phyloP scores from a whole-genome alignment of 1,140 invertebrate genomes.

The Holotrichia oblita region DNA sequence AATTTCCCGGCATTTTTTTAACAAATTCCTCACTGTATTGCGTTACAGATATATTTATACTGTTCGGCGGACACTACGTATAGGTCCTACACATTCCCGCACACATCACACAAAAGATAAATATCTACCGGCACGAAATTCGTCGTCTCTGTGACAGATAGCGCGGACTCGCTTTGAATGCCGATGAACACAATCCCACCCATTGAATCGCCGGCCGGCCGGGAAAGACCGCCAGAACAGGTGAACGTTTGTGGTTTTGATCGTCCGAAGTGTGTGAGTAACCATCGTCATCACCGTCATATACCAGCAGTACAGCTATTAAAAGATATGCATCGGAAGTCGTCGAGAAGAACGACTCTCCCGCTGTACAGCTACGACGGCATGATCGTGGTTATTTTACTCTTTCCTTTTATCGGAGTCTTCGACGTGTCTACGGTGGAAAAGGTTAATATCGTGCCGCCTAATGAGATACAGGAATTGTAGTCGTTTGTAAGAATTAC shows the following conservation, averaged over 20 bases:
- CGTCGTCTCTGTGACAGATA: neutral
- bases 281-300: constrained; percentile 10
- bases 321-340: constrained; percentile 30
- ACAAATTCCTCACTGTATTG: no score
- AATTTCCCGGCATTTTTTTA: no score
- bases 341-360: neutral
- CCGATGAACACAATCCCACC: constrained; percentile 5
- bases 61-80: no score
- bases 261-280: neutral
- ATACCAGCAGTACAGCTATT: neutral
- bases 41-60: no score
- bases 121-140: neutral
- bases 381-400: no score
- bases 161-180: constrained; percentile 18
- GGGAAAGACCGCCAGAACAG: neutral
- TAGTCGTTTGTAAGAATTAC: no score
- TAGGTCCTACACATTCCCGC: neutral
- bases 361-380: neutral
- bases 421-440: no score
- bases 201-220: neutral
- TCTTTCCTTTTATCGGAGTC: no score
- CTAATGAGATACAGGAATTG: no score
- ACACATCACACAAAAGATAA: neutral
- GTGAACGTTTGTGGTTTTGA: neutral
- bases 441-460: no score